Evolutionary conservation across 2,113 vertebrate genomes (phyloP), one percentile per base, ranked within the genome.

Genomic region (Carassius gibelio): DNA sequence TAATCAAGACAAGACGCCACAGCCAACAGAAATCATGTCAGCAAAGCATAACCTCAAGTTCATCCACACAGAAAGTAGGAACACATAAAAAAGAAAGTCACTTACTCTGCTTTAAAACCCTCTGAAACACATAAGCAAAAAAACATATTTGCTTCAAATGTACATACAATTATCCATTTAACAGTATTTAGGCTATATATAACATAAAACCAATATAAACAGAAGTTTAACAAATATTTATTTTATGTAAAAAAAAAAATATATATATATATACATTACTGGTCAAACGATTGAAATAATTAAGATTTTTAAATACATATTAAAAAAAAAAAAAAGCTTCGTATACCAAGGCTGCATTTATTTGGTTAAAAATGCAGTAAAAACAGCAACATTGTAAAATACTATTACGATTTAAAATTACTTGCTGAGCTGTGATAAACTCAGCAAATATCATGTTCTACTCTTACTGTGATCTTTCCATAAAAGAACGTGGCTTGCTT

Each of bases 401-500:
- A 45, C 42, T 45, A 45, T 45, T 45, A 45, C 2, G 42, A 45
- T 45, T 45, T 45, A 45, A 45, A 57, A 57, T 21, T 7, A 52
- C 4, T 15, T 48, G 17, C 34, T 36, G 13, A 36, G 55, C 48
- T 48, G 50, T 42, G 30, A 59, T n/a, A 13, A 14, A 36, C 26
- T 89, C 91, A 94, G 76, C 90, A 86, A 34, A 93, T 87, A 66
- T 94, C 93, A 81, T 95, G 93, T 82, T 95, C 94, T 1, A 95
- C 94, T 85, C 87, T 91, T 4, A 95, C 94, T 68, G 93, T 94
- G 34, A 95, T 94, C 88, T 94, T 90, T 1, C 95, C 94, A 9
- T 91, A 95, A 88, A 94, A 92, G 86, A 94, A 95, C 48, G 94
- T 95, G 34, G 94, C 93, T 89, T 92, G 93, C 17, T 79, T 91